Evolutionary conservation across 2,113 vertebrate genomes (phyloP), one percentile per base, ranked within the genome.

Genomic region (Sclerurus mexicanus): DNA sequence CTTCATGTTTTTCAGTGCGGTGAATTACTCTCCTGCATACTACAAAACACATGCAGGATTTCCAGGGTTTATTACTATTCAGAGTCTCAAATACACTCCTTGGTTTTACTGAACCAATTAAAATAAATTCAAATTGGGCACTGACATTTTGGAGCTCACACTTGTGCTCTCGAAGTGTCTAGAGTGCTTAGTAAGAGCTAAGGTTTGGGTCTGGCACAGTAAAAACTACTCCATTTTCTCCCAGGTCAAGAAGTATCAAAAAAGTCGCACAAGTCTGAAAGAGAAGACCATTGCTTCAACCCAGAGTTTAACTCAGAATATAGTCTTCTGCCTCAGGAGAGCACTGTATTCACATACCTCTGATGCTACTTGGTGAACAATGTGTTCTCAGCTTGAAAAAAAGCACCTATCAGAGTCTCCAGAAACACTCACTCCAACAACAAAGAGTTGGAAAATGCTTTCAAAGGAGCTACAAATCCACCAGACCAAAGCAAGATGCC

Each of bases 381-480:
- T 60, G 71, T 85, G 79, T 31, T 94, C 44, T 47, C 44, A 87
- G 49, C 30, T 80, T 63, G 39, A 86, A 85, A 85, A 62, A 68
- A 85, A 50, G 9, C 3, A 49, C 3, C 35, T 77, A 90, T 42
- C 7, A 2, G 47, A 95, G 42, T 47, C 67, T 76, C 47, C 24
- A 90, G 46, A 93, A 95, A 72, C 3, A 5, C n/a, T 68, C 11
- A 1, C 11, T 87, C 40, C 44, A 80, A 77, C 71, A 95, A 95
- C 71, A 93, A 88, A 90, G 79, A 84, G n/a, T 1, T 81, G 60
- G 44, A 92, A 94, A 96, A 93, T 33, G 44, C 62, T 95, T 92
- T 92, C 78, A 90, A 90, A 96, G n/a, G 69, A 96, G 92, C 58
- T 76, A 92, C 68, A 84, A 40, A 90, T 84, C 31, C 67, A 88